Evolutionary conservation across 2,113 vertebrate species (phyloP).

Genomic region (Syngnathus floridae): DNA sequence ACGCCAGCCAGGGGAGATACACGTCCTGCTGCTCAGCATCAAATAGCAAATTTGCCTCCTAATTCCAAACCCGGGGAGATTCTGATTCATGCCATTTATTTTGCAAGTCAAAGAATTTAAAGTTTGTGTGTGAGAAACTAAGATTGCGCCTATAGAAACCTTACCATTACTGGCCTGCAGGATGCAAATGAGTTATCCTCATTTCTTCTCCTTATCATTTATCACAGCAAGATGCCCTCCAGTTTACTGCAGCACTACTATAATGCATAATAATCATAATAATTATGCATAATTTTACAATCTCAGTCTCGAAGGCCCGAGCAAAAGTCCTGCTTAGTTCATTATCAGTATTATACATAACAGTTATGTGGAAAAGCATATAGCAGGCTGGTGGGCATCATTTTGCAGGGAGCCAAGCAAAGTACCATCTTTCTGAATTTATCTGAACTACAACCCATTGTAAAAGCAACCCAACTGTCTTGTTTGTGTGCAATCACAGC

Average conservation of each 20-base stretch:
- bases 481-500: conserved; percentile 14
- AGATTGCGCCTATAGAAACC: conserved; percentile 23
- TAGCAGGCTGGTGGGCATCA: conserved; percentile 10
- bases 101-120: conserved; percentile 32
- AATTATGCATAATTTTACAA: conserved; percentile 4
- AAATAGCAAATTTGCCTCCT: conserved; percentile 8
- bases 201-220: conserved; percentile 28
- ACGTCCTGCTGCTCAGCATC: conserved; percentile 19
- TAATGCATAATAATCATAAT: conserved; percentile 9
- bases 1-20: conserved; percentile 35
- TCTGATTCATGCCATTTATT: conserved; percentile 14
- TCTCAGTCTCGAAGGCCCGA: conserved; percentile 3
- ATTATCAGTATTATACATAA: background rate
- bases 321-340: conserved; percentile 8
- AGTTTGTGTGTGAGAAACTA: conserved; percentile 13
- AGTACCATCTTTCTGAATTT: conserved; percentile 34
- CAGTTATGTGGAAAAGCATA: conserved; percentile 25
- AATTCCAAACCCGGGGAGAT: conserved; percentile 15
- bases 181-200: conserved; percentile 39
- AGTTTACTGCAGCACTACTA: conserved; percentile 12
- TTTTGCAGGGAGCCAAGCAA: conserved; percentile 21
- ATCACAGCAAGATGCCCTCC: conserved; percentile 12
- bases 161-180: conserved; percentile 29
- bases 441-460: conserved; percentile 30
- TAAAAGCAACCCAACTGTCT: conserved; percentile 38